Evolutionary conservation across 2,888 invertebrate species (phyloP).

Genomic region (Tiliacea aurago): DNA sequence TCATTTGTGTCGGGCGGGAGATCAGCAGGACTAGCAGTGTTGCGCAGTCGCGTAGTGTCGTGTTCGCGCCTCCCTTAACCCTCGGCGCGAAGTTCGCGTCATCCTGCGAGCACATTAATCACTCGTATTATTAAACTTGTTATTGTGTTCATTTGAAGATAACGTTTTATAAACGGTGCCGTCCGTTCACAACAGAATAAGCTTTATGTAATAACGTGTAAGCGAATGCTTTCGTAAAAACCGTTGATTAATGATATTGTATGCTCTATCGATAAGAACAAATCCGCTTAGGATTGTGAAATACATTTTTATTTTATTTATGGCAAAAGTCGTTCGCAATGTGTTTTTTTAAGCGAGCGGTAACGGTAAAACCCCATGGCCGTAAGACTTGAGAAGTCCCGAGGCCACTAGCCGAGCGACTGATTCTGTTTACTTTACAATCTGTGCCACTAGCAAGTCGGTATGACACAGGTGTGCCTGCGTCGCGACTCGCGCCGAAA

Average conservation of each 20-base stretch:
- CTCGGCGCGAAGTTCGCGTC: slow-evolving; percentile 87
- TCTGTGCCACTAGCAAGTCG: slow-evolving; percentile 27
- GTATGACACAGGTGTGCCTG: slow-evolving; percentile 38
- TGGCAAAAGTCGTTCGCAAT: slow-evolving; percentile 36
- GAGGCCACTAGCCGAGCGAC: slow-evolving; percentile 27
- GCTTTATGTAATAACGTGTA: slow-evolving; percentile 89
- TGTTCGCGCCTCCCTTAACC: slow-evolving; percentile 85
- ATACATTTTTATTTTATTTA: slow-evolving; percentile 49
- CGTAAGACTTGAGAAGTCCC: slow-evolving; percentile 20
- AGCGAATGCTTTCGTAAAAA: slow-evolving; percentile 81
- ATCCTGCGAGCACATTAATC: slow-evolving; percentile 90
- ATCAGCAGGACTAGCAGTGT: slow-evolving; percentile 48
- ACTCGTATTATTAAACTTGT: slow-evolving; percentile 89
- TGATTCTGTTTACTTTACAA: slow-evolving; percentile 49
- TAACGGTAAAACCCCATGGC: slow-evolving; percentile 51
- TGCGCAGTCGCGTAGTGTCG: slow-evolving; percentile 68
- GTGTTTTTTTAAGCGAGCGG: slow-evolving; percentile 21
- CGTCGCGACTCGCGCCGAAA: slow-evolving; percentile 61
- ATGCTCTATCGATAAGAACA: slow-evolving; percentile 70
- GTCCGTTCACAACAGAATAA: slow-evolving; percentile 88
- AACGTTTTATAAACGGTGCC: slow-evolving; percentile 90
- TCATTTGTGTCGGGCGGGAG: slow-evolving; percentile 86
- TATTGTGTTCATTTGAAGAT: slow-evolving; percentile 90
- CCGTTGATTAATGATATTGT: slow-evolving; percentile 83
- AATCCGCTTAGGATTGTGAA: slow-evolving; percentile 73